These are phyloP conservation scores for Pelagia noctiluca DNA, from an alignment of 30 jellyfish, hydroid and myxozoan species.

Conservation along the genomic window DNA sequence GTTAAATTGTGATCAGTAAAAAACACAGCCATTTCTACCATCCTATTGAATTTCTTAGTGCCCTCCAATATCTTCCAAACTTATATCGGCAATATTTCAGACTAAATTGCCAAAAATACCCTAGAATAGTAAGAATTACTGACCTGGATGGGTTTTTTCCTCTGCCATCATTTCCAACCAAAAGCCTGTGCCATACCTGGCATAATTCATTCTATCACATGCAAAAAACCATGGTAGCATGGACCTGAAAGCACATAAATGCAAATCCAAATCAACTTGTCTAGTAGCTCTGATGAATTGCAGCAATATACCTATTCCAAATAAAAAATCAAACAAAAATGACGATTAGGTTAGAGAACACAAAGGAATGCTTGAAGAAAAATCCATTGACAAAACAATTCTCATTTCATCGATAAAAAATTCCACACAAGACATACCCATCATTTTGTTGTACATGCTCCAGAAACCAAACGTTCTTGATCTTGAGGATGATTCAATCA, in stretches of 20 bases:
- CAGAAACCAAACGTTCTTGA: conserved; percentile 31
- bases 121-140: not conserved
- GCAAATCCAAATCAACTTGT: conserved; percentile 52
- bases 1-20: not conserved
- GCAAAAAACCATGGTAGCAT: conserved; percentile 82
- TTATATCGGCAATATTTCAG: no score
- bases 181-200: conserved; percentile 62
- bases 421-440: conserved; percentile 13
- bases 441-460: conserved; percentile 35
- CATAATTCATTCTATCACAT: conserved; percentile 52
- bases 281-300: conserved; percentile 64
- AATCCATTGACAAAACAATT: not conserved
- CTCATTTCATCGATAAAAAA: no score
- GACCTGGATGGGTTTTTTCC: conserved; percentile 74
- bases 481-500: conserved; percentile 20
- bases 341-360: not conserved
- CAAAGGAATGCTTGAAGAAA: not conserved
- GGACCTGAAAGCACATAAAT: conserved; percentile 36
- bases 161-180: conserved; percentile 70
- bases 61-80: no score
- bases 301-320: conserved; percentile 3
- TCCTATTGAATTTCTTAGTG: not conserved
- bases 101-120: not conserved
- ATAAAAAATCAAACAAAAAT: not conserved
- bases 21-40: not conserved